Evolutionary conservation across 2,888 invertebrate genomes (phyloP), one percentile per base, ranked within the genome.

Genomic region (Eretmocerus hayati): DNA sequence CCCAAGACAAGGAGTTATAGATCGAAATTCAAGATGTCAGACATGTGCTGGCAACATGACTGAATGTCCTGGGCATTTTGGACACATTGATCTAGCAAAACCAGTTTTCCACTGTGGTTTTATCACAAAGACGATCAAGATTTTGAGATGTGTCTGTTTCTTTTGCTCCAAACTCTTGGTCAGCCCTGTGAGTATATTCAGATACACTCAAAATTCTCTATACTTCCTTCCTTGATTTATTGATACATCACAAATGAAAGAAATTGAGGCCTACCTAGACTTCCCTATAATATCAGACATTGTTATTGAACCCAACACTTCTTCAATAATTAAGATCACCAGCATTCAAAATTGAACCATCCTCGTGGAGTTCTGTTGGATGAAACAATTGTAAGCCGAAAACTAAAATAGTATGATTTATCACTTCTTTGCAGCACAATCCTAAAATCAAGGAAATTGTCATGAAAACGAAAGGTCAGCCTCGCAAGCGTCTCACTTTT

Each of bases 81-180:
- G 96, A 4, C 99, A 99, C 71, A 89, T 99, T 62, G 96, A 99
- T 72, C 76, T 99, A 58, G 88, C 96, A 0, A 99, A 99, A 72
- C 99, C 99, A 18, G 99, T 99, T 1, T 99, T 92, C 73, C 97
- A 99, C 71, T 88, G 96, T 67, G 97, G 96, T 31, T 99, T 97
- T 66, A 80, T 99, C 43, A 92, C 93, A 30, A 99, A 99, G 75
- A 90, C 90, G 0, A 91, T 99, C 56, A 99, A 99, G 75, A 83
- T 95, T 52, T 75, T 99, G n/a, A 79, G 99, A 73, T 99, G 99
- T 74, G 96, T 99, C 19, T 99, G 99, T 71, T 99, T 96, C 72
- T 97, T 93, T 71, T 99, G 99, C 73, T 97, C 97, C 38, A 96
- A 95, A 72, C 77, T 99, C 62, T 80, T 99, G 56, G 91, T 97